phyloP scores from a whole-genome alignment of 2,888 invertebrate species.

The Andrena fulva region DNA sequence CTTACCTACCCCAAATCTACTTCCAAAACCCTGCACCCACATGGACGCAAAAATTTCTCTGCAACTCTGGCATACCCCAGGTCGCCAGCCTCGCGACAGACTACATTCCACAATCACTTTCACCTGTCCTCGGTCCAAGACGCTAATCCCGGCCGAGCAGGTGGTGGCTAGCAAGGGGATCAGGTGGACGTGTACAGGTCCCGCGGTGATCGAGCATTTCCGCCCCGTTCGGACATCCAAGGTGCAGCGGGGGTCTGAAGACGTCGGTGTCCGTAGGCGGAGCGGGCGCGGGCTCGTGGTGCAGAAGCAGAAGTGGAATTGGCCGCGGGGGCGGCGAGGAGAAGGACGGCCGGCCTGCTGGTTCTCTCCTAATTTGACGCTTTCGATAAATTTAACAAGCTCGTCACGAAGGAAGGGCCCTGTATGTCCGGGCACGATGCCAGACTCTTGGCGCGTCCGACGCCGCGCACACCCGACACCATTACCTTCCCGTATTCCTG shows the following conservation, averaged over 20 bases:
- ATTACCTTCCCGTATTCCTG: conserved; percentile 82
- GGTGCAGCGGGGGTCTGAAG: conserved; percentile 17
- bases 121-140: neutral
- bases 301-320: conserved; percentile 40
- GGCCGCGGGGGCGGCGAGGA: conserved; percentile 39
- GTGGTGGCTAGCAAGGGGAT: neutral
- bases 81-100: neutral
- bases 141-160: conserved; percentile 12
- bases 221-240: conserved; percentile 24
- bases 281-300: conserved; percentile 19
- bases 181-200: conserved; percentile 27
- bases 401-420: conserved; percentile 81
- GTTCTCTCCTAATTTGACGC: conserved; percentile 83
- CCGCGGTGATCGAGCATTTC: conserved; percentile 38
- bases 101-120: conserved; percentile 1
- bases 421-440: conserved; percentile 82
- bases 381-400: conserved; percentile 85
- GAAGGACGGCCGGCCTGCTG: conserved; percentile 56
- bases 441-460: conserved; percentile 78
- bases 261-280: conserved; percentile 32
- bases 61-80: too few species aligned
- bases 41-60: neutral
- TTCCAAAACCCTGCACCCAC: neutral
- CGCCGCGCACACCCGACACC: conserved; percentile 79
- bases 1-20: too few species aligned